A percentile compares a stretch with the other conserved stretches of the same genome.
Evolutionary conservation across 2,888 invertebrate species (phyloP).

Genomic region (Melitaea athalia): DNA sequence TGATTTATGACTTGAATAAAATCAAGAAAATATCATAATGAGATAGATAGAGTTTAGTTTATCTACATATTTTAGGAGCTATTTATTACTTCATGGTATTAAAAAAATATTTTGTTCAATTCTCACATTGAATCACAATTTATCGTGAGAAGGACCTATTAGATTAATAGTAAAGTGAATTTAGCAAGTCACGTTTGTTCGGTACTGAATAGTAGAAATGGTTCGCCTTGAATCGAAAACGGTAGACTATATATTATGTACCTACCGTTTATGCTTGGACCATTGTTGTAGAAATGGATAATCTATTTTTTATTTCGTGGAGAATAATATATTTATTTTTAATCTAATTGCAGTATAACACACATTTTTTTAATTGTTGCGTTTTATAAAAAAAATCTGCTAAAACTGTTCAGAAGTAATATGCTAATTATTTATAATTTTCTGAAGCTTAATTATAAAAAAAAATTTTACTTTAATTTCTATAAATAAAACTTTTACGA

Average conservation of each 20-base stretch:
- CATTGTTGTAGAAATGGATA: slow-evolving; percentile 24
- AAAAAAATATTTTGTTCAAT: too few species aligned
- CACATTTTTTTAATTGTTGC: background rate
- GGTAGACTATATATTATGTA: slow-evolving; percentile 42
- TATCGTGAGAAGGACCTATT: slow-evolving; percentile 50
- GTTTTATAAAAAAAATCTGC: background rate
- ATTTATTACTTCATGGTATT: too few species aligned
- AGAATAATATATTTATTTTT: background rate
- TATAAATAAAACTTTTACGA: background rate
- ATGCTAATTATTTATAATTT: background rate
- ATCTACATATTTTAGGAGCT: background rate
- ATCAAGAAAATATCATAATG: background rate
- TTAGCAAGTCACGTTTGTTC: slow-evolving; percentile 62
- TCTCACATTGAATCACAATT: slow-evolving; percentile 30
- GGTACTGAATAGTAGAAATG: slow-evolving; percentile 61
- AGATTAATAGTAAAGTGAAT: slow-evolving; percentile 66
- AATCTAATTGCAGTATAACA: background rate
- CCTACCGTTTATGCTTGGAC: slow-evolving; percentile 33
- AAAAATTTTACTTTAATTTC: background rate
- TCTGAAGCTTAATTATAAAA: too few species aligned
- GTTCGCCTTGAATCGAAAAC: slow-evolving; percentile 54
- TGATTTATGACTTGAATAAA: slow-evolving; percentile 15
- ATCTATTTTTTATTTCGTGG: slow-evolving; percentile 9
- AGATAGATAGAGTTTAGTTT: slow-evolving; percentile 3
- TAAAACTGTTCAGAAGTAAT: background rate